Conservation (phyloP, 2,797 vertebrate genomes). For the Fistularia tabacaria region DNA sequence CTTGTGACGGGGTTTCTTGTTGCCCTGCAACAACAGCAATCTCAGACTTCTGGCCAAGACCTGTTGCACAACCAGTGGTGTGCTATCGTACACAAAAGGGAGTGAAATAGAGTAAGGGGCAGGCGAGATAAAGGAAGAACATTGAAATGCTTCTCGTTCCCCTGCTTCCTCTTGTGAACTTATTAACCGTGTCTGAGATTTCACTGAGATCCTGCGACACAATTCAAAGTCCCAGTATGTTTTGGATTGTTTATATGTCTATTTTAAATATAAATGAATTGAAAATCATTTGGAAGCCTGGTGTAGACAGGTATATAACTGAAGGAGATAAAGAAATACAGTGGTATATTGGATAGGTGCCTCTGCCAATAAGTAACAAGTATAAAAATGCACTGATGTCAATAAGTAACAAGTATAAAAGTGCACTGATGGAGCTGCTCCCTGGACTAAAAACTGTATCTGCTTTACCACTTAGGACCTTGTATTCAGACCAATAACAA, state of each 20-base stretch:
- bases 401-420: not conserved
- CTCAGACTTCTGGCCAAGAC: constrained; percentile 57
- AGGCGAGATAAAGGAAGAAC: not conserved
- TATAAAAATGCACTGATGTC: too few relatives aligned
- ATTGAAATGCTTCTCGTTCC: not conserved
- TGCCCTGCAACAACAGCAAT: constrained; percentile 60
- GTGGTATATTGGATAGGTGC: too few relatives aligned
- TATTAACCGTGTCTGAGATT: too few relatives aligned
- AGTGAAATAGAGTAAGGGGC: constrained; percentile 40
- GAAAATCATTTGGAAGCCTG: too few relatives aligned
- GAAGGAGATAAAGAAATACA: too few relatives aligned
- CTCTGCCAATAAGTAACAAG: too few relatives aligned
- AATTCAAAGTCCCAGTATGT: too few relatives aligned
- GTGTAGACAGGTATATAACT: too few relatives aligned
- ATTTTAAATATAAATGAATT: too few relatives aligned
- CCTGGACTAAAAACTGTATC: not conserved
- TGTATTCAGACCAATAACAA: constrained; percentile 37
- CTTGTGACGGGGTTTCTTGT: constrained; percentile 58
- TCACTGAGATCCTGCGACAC: too few relatives aligned
- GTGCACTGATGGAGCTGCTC: constrained; percentile 10
- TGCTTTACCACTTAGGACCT: constrained; percentile 6
- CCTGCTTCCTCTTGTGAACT: too few relatives aligned
- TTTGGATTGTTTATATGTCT: too few relatives aligned
- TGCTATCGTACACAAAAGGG: constrained; percentile 50
- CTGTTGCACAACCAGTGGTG: constrained; percentile 65